Evolutionary conservation across 2,113 vertebrate genomes (phyloP).

Genomic region (Mixornis gularis): DNA sequence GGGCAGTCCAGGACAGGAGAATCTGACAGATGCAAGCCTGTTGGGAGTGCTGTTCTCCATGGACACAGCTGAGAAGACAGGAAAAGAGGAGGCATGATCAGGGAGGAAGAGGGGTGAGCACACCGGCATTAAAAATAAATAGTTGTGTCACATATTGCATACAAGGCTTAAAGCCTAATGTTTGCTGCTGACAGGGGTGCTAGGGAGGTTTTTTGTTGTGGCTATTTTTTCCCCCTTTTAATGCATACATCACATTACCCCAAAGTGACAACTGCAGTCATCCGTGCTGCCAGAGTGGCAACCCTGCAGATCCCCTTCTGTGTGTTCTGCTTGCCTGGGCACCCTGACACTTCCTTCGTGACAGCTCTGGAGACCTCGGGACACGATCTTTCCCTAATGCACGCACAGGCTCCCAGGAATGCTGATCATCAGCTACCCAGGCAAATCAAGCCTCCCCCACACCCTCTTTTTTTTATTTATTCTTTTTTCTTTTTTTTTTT

Average conservation of each 20-base stretch:
- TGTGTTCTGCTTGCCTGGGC: conserved; percentile 52
- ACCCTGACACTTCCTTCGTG: conserved; percentile 16
- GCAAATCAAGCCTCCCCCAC: background rate
- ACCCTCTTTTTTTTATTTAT: fast-evolving
- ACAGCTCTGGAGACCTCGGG: conserved; percentile 33
- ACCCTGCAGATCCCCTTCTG: conserved; percentile 37
- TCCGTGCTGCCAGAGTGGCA: background rate
- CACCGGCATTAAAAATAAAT: background rate
- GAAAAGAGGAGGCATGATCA: background rate
- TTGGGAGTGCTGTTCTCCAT: conserved; percentile 12
- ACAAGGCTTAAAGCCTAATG: background rate
- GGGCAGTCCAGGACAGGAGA: conserved; percentile 18
- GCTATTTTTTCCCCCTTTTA: background rate
- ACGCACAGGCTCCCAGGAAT: background rate
- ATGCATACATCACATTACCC: conserved; percentile 24
- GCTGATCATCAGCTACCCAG: background rate
- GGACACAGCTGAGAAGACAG: background rate
- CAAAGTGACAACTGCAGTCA: conserved; percentile 42
- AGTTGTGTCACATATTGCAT: background rate
- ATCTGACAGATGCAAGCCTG: conserved; percentile 32
- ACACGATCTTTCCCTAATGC: background rate
- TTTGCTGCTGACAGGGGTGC: background rate
- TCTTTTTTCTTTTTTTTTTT: no score
- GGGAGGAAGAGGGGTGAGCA: background rate
- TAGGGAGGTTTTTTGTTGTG: background rate